Base-by-base conservation (phyloP, 2,888 invertebrate species). In the Synergus japonicus region DNA sequence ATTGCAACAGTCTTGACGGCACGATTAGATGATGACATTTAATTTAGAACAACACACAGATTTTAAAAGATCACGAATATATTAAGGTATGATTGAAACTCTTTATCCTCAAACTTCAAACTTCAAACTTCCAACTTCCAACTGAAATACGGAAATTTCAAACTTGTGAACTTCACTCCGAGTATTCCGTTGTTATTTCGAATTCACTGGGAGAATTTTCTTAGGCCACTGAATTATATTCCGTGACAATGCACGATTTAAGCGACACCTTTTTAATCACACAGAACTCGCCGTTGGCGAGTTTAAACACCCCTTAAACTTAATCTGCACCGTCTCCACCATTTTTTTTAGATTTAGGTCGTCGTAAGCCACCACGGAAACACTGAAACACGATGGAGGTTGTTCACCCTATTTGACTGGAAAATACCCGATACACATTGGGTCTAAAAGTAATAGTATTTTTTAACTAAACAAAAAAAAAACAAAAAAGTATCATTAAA, bases 231-330 rank as follows among this genome's bases (percentile, higher is more conserved):
- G 64, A 69, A 81, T 80, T 65, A 78, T 76, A 44, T 76, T 67
- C 29, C 82, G 79, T 81, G 79, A 81, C 67, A 78, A 76, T 77
- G 58, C 77, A 76, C 79, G 69, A 81, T 81, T 81, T 76, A 78
- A 81, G 78, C 78, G 64, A 78, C 77, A 79, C 76, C 37, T 58
- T 78, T 44, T 81, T 66, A 79, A 82, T 80, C 83, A 81, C 77
- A 77, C 60, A 60, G 69, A 79, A 81, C 37, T 60, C 67, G 79
- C 64, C 54, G 43, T 67, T 79, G 65, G 58, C 65, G 67, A 79
- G 64, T 78, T 37, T 67, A 78, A 78, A 64, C 65, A 80, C 81
- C 80, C 82, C 82, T 84, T 79, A 83, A 84, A 83, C 81, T 83
- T 83, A 81, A 83, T 83, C 83, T 83, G 73, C 73, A 73, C 73